Conservation (phyloP, 1,140 invertebrate genomes). For the Micrasema longulum region DNA sequence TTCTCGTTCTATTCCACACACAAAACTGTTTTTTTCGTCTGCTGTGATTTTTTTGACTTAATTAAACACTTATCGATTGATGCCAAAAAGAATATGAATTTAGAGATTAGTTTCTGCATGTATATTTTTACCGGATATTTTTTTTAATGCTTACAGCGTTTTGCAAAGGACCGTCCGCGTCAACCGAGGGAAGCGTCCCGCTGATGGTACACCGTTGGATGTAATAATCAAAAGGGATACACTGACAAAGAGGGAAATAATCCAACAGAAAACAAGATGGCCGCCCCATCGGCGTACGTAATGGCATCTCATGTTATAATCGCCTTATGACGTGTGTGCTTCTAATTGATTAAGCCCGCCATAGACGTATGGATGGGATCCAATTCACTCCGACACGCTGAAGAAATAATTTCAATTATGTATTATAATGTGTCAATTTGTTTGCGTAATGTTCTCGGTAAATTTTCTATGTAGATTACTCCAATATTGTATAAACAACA, state of each 20-base stretch:
- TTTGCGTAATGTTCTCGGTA: background rate
- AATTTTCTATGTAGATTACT: background rate
- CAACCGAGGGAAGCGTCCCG: background rate
- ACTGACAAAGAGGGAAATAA: constrained; percentile 44
- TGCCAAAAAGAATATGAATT: too few relatives aligned
- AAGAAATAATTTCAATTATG: constrained; percentile 22
- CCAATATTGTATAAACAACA: too few relatives aligned
- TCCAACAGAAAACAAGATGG: constrained; percentile 45
- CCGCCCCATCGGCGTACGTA: constrained; percentile 12
- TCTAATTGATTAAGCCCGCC: constrained; percentile 45
- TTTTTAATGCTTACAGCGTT: constrained; percentile 5
- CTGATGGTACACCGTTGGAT: constrained; percentile 10
- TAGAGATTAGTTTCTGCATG: too few relatives aligned
- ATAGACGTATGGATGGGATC: constrained; percentile 24
- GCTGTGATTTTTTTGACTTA: too few relatives aligned
- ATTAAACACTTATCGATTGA: too few relatives aligned
- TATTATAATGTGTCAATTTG: constrained; percentile 26
- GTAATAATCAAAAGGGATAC: constrained; percentile 41
- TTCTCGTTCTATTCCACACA: too few relatives aligned
- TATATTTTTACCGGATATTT: too few relatives aligned
- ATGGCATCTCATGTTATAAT: constrained; percentile 41
- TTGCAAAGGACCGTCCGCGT: background rate
- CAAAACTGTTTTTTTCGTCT: too few relatives aligned
- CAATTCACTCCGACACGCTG: constrained; percentile 19
- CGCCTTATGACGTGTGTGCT: constrained; percentile 47